phyloP scores from a whole-genome alignment of 2,888 invertebrate species.

The Caenorhabditis angaria region DNA sequence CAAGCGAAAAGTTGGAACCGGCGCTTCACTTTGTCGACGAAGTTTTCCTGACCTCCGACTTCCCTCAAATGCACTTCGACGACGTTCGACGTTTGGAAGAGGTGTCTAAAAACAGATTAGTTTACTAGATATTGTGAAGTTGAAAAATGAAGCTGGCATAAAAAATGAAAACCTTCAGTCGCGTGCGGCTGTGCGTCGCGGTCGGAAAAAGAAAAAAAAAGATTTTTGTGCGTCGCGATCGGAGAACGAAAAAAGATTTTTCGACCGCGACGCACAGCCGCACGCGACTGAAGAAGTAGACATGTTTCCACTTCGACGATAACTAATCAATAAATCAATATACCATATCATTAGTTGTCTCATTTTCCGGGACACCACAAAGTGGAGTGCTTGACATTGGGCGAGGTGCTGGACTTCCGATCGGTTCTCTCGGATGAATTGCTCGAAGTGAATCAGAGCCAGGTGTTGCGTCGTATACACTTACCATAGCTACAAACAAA shows the following conservation, averaged over 20 bases:
- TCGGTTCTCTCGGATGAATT: slow-evolving; percentile 48
- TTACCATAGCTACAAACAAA: slow-evolving; percentile 28
- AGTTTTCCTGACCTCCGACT: slow-evolving; percentile 41
- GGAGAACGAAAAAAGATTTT: no score
- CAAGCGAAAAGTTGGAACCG: slow-evolving; percentile 51
- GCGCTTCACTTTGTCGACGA: slow-evolving; percentile 47
- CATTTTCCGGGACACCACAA: slow-evolving; percentile 37
- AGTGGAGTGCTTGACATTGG: slow-evolving; percentile 41
- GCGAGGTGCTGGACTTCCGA: slow-evolving; percentile 51
- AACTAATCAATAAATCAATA: not conserved
- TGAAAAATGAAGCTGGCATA: no score
- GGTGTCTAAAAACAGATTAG: slow-evolving; percentile 12
- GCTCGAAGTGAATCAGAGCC: slow-evolving; percentile 28
- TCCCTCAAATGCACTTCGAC: slow-evolving; percentile 44
- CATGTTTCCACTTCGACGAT: no score
- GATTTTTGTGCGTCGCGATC: no score
- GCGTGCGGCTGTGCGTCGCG: no score
- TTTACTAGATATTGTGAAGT: no score
- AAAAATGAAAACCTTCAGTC: no score
- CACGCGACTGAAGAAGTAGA: no score
- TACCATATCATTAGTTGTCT: not conserved
- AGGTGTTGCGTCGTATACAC: slow-evolving; percentile 17
- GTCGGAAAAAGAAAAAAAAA: no score
- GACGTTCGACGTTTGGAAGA: slow-evolving; percentile 28
- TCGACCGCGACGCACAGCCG: no score